Conservation (phyloP, 1,140 invertebrate species). For the Penaeus chinensis region DNA sequence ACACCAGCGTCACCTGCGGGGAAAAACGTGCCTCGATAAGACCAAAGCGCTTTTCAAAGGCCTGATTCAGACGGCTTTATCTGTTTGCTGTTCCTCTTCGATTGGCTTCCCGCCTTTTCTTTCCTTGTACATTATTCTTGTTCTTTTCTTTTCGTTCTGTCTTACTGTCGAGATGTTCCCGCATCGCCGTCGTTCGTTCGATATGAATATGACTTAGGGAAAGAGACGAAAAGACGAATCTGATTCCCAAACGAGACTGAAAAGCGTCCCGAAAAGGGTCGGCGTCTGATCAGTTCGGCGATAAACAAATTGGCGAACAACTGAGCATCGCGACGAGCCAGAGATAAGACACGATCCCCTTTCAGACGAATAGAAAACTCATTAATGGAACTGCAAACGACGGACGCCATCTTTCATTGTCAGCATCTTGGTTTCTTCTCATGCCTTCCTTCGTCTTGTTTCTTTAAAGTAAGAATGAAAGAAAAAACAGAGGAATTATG, state of each 20-base stretch:
- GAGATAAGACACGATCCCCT: constrained; percentile 14
- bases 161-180: not conserved
- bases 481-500: no score
- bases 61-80: not conserved
- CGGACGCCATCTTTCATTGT: constrained; percentile 19
- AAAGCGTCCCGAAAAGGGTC: not conserved
- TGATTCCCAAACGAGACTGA: not conserved
- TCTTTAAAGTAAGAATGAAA: no score
- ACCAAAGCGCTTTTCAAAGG: constrained; percentile 16
- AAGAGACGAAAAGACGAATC: no score
- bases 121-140: not conserved
- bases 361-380: constrained; percentile 16
- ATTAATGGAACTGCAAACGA: constrained; percentile 34
- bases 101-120: not conserved
- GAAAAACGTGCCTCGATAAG: constrained; percentile 35
- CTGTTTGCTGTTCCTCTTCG: not conserved
- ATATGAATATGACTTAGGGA: no score
- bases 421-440: not conserved
- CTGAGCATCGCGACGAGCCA: not conserved
- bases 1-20: not conserved
- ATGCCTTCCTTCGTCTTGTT: no score
- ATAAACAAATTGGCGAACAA: constrained; percentile 28
- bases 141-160: not conserved
- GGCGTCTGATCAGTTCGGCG: not conserved
- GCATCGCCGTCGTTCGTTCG: no score